Conservation (phyloP, 2,888 invertebrate genomes). For the Acleris laterana region DNA sequence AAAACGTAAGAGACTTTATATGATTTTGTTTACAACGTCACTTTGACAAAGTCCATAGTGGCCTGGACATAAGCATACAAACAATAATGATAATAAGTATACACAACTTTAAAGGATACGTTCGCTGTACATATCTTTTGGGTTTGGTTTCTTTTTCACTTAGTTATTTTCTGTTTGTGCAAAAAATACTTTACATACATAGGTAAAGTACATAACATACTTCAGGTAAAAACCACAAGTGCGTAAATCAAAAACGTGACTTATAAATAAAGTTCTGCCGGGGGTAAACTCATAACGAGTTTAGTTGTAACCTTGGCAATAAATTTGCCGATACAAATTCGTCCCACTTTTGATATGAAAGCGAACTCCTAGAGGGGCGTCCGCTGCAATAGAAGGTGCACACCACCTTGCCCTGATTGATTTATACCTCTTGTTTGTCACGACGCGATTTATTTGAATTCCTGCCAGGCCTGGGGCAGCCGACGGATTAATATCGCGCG, state of each 20-base stretch:
- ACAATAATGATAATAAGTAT: too few relatives aligned
- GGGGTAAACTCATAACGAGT: conserved; percentile 77
- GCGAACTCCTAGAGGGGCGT: conserved; percentile 45
- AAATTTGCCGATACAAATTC: conserved; percentile 81
- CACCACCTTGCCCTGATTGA: conserved; percentile 83
- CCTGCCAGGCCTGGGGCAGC: conserved; percentile 78
- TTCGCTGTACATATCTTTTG: too few relatives aligned
- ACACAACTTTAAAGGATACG: too few relatives aligned
- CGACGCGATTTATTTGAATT: conserved; percentile 84
- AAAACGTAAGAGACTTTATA: too few relatives aligned
- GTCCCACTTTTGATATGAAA: conserved; percentile 65
- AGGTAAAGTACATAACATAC: too few relatives aligned
- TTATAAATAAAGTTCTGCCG: conserved; percentile 69
- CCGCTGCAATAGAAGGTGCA: conserved; percentile 77
- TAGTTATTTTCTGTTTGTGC: too few relatives aligned
- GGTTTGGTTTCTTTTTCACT: too few relatives aligned
- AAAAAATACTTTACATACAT: too few relatives aligned
- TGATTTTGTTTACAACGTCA: too few relatives aligned
- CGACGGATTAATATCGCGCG: conserved; percentile 82
- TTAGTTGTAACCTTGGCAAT: conserved; percentile 75
- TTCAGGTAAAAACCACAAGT: conserved; percentile 43
- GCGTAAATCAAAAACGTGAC: conserved; percentile 67
- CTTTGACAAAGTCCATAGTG: too few relatives aligned
- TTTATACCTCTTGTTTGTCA: conserved; percentile 85
- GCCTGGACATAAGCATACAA: too few relatives aligned